Percentiles rank a stretch among this genome's conserved stretches.
phyloP scores from a whole-genome alignment of 1,140 invertebrate species.

The Trypoxylus dichotomus region DNA sequence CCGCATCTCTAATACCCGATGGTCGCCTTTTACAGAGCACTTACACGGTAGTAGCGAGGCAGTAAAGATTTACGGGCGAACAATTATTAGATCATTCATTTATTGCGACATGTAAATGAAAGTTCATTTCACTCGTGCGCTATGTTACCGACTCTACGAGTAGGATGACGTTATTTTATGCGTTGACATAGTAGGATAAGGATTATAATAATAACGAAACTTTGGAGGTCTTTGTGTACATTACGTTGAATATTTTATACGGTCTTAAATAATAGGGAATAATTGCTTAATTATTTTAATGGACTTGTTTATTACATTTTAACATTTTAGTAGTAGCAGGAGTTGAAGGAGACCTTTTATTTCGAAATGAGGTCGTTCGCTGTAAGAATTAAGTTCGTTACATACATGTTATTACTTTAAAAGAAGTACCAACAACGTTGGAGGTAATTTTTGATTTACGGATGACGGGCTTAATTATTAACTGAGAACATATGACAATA shows the following conservation, averaged over 20 bases:
- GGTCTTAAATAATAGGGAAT: neutral
- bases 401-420: neutral
- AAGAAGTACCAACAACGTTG: neutral
- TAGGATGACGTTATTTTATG: neutral
- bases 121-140: neutral
- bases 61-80: neutral
- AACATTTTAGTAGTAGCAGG: neutral
- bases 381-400: neutral
- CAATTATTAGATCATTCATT: constrained; percentile 19
- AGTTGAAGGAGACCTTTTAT: neutral
- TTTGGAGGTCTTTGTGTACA: constrained; percentile 5
- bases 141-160: neutral
- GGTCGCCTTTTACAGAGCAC: neutral
- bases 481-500: too few species aligned
- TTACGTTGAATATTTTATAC: neutral
- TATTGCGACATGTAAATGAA: constrained; percentile 18
- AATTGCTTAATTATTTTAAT: constrained; percentile 5
- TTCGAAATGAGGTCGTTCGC: neutral
- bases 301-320: neutral
- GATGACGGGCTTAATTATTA: too few species aligned
- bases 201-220: neutral
- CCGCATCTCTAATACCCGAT: neutral
- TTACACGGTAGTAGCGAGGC: neutral
- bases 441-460: neutral
- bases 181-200: neutral